A percentile compares a stretch with the other conserved stretches of the same genome.
Evolutionary conservation across 2,797 vertebrate genomes (phyloP).

Genomic region (Salarias fasciatus): DNA sequence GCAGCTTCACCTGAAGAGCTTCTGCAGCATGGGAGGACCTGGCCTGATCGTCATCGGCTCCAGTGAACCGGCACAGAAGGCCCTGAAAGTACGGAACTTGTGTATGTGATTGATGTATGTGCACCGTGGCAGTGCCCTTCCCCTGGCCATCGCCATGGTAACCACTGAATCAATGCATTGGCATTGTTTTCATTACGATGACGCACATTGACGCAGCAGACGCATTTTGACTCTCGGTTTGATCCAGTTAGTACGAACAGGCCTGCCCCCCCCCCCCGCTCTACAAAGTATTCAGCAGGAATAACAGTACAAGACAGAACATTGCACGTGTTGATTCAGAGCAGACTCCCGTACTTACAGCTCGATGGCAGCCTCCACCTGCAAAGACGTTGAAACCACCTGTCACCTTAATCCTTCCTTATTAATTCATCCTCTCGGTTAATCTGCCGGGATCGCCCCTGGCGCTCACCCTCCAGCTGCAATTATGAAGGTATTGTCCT

Average conservation of each 20-base stretch:
- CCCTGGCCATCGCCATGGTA: constrained; percentile 48
- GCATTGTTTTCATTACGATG: constrained; percentile 44
- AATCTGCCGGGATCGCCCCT: constrained; percentile 50
- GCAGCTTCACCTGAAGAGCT: constrained; percentile 92
- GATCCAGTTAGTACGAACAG: constrained; percentile 38
- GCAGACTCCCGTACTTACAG: constrained; percentile 41
- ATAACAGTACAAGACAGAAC: constrained; percentile 55
- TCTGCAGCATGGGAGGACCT: constrained; percentile 98
- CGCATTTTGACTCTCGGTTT: constrained; percentile 35
- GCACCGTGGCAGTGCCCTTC: constrained; percentile 2
- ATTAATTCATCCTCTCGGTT: constrained; percentile 57
- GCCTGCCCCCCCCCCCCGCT: not conserved
- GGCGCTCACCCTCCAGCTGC: constrained; percentile 33
- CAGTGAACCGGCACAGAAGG: constrained; percentile 94
- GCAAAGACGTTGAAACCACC: constrained; percentile 43
- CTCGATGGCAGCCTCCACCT: constrained; percentile 13
- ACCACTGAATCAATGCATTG: constrained; percentile 36
- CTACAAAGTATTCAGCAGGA: constrained; percentile 56
- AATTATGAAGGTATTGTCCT: constrained; percentile 41
- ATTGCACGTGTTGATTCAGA: constrained; percentile 57
- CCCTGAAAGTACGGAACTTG: constrained; percentile 90
- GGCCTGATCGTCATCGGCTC: constrained; percentile 95
- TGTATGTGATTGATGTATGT: constrained; percentile 22
- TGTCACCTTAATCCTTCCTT: constrained; percentile 55
- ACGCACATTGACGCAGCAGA: constrained; percentile 46